Percentiles rank a stretch among this genome's conserved stretches.
Conservation (phyloP, 2,113 vertebrate genomes). For the human region GRCh38 chr7:40995501-40996000, state of each 20-base stretch:
- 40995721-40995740: not conserved
- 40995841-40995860: not conserved
- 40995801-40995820: not conserved
- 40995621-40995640: not conserved
- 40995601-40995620: not conserved
- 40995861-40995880: not conserved
- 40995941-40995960: not conserved
- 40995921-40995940: constrained; percentile 46
- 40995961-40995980: not conserved
- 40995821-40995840: not conserved
- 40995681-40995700: not conserved
- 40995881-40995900: not conserved
- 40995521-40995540: not conserved
- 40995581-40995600: not conserved
- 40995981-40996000: not conserved
- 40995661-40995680: not conserved
- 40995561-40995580: not conserved
- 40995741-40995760: not conserved
- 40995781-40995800: not conserved
- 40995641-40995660: not conserved
- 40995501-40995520: not conserved
- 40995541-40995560: not conserved
- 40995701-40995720: not conserved
- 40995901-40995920: not conserved
- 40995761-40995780: not conserved